Base-by-base conservation (phyloP, 2,113 vertebrate genomes). In the Nothobranchius kuhntae region DNA sequence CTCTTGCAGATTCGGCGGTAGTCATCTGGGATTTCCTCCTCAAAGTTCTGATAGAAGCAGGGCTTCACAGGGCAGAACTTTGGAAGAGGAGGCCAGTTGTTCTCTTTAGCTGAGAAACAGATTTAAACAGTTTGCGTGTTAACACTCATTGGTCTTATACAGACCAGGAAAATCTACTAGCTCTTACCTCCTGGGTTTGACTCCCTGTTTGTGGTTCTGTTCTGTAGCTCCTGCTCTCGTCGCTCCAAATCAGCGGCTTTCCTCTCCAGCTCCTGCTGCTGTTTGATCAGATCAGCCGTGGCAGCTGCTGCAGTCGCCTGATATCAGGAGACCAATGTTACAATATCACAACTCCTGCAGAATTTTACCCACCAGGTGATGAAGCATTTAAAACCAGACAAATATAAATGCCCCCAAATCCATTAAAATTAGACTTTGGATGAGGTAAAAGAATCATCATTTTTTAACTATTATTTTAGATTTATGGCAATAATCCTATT, bases 1-100 rank as follows among this genome's bases (percentile, higher is more conserved):
- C 96, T 98, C 93, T 93, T 98, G 94, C 96, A 98, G 80, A 94
- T 93, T 78, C 92, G 85, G 81, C 96, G 96, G 83, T 95, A 97
- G 57, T 97, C 95, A 0, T 94, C 92, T 1, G 98, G 97, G 81
- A 99, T 99, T 40, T 99, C 98, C n/a, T 92, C 92, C 26, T 95
- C 92, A 76, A 99, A 96, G 73, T 99, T 95, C 90, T 99, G 98
- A 50, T 99, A 97, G 90, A 99, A 99, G 75, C 97, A 99, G 0
- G 97, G 97, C 73, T 95, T 98, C 84, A 99, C 81, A 0, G 96
- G 98, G 68, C 89, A 97, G 73, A 82, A 91, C 5, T 59, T 87
- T 14, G 97, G 98, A 2, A 99, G 91, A 2, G 96, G 96, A 0
- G 98, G 98, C 98, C 98, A 99, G 80, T 99, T 99, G 91, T 99